Evolutionary conservation across 2,113 vertebrate genomes (phyloP), one percentile per base, ranked within the genome.

Genomic region (Spilogale gracilis): DNA sequence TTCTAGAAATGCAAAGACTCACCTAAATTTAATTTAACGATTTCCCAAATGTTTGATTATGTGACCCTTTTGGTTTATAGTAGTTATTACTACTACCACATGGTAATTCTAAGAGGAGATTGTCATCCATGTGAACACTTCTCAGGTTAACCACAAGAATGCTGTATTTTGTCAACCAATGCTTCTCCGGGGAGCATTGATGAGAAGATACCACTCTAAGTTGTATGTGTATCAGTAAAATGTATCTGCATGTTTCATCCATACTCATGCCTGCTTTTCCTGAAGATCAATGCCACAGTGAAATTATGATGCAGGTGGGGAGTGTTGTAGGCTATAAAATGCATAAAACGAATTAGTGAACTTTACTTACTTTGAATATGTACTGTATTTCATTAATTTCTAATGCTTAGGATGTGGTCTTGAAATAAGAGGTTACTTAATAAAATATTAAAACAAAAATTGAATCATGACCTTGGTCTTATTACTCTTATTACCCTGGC

Each of bases 361-460:
- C 56, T 11, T 54, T 16, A 61, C 20, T 17, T 3, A 52, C 30
- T 87, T 83, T 65, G 20, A 16, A 67, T 63, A 76, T 52, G 11
- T 80, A 32, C 61, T 89, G 4, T 17, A 82, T 48, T 56, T 83
- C 52, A 89, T 63, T 45, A 25, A 54, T 83, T 88, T 91, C 32
- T 61, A 17, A 45, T 54, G 52, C 63, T 63, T 48, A 91, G 43
- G 16, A 48, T 78, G 25, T 17, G 1, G 9, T 30, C 50, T 90
- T 93, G 79, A 76, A 80, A n/a, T 82, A 74, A 89, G 38, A 82
- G 5, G 1, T 88, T 67, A 56, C 6, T 87, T 25, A 71, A 67
- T 95, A 79, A 93, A 92, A 79, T 54, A 2, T 38, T 65, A 56
- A 82, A 96, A 82, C 52, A 83, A 89, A 50, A 94, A 83, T 60